Evolutionary conservation across 2,888 invertebrate genomes (phyloP).

Genomic region (Barypeithes pellucidus): DNA sequence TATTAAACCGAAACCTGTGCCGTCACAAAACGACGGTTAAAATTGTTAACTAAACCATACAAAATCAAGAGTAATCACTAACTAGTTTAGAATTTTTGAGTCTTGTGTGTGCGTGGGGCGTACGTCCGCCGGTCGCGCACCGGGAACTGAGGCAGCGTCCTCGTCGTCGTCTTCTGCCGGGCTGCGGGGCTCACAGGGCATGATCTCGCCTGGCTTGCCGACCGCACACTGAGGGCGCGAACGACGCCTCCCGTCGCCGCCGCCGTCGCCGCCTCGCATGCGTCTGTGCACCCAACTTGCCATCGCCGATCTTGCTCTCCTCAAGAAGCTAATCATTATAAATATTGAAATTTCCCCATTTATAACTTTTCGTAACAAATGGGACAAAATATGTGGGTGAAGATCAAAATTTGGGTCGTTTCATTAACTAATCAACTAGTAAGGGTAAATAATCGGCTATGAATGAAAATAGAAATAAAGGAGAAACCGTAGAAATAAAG

Average conservation of each 20-base stretch:
- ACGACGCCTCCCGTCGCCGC: conserved; percentile 61
- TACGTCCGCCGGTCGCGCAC: conserved; percentile 44
- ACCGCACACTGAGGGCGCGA: conserved; percentile 70
- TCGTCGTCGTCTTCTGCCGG: conserved; percentile 67
- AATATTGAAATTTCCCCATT: conserved; percentile 30
- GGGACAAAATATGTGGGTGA: too few relatives aligned
- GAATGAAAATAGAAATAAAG: too few relatives aligned
- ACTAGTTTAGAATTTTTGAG: conserved; percentile 63
- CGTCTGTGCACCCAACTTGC: conserved; percentile 60
- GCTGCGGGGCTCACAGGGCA: conserved; percentile 67
- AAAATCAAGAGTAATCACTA: conserved; percentile 62
- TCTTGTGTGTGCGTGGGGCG: conserved; percentile 40
- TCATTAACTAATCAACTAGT: too few relatives aligned
- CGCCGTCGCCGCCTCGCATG: conserved; percentile 61
- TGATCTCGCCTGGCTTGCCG: conserved; percentile 69
- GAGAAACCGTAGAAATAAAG: too few relatives aligned
- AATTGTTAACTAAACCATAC: conserved; percentile 65
- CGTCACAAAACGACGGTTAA: conserved; percentile 65
- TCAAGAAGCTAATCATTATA: conserved; percentile 46
- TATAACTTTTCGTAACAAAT: conserved; percentile 13
- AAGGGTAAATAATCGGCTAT: too few relatives aligned
- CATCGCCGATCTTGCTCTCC: conserved; percentile 41
- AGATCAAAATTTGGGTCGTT: too few relatives aligned
- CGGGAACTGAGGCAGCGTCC: conserved; percentile 47
- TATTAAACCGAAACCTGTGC: conserved; percentile 68